Percentiles rank a stretch among this genome's conserved stretches.
Evolutionary conservation across 2,113 vertebrate species (phyloP).

Genomic region (Parus major): DNA sequence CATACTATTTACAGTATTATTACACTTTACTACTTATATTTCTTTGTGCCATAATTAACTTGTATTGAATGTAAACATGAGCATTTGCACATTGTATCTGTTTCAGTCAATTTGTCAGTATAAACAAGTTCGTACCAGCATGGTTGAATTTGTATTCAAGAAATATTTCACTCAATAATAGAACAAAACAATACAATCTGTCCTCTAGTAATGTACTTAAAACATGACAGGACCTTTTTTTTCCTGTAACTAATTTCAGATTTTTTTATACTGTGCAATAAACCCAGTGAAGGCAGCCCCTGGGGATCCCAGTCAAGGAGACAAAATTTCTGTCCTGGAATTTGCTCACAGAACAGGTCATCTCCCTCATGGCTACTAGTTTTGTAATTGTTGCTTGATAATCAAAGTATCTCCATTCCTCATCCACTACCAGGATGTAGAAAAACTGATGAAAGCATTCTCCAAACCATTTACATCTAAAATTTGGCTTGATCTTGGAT

Average conservation of each 20-base stretch:
- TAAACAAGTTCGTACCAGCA: neutral
- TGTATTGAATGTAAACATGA: rapidly evolving
- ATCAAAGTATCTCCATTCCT: neutral
- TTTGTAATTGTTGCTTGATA: neutral
- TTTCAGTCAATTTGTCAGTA: neutral
- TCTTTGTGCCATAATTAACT: neutral
- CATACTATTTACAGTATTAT: neutral
- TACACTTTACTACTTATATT: neutral
- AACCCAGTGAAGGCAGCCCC: neutral
- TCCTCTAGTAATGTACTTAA: neutral
- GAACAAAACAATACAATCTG: neutral
- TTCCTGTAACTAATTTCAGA: neutral
- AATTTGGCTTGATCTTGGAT: neutral
- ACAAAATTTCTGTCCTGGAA: neutral
- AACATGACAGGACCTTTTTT: neutral
- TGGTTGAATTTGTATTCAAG: neutral
- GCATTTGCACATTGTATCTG: neutral
- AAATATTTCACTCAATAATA: neutral
- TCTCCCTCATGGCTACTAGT: neutral
- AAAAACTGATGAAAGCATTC: neutral
- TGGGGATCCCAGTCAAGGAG: neutral
- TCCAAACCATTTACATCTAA: neutral
- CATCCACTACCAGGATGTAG: neutral
- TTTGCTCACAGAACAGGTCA: neutral
- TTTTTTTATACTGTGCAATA: neutral